Base-by-base conservation (phyloP, 2,888 invertebrate species). In the Physocephala rufipes region DNA sequence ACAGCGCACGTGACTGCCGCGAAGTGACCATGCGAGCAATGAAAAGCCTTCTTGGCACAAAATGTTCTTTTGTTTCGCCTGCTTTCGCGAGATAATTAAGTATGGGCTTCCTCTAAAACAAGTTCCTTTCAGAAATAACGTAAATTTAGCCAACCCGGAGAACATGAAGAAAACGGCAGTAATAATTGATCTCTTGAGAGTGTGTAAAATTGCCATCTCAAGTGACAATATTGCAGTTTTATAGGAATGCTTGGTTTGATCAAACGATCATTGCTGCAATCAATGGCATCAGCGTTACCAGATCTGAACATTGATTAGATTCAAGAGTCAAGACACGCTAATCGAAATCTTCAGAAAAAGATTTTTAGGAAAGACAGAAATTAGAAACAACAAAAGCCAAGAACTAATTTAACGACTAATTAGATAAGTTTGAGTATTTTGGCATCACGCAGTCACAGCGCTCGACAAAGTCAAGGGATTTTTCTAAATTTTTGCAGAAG, bases 161-260 rank as follows among this genome's bases (percentile, higher is more conserved):
- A 12, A 19, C 53, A 21, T 24, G 53, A 55, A 0, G n/a, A 66
- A 51, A 53, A 66, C 55, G 21, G 16, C 66, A 36, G 13, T 12
- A 67, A 68, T 49, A 67, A 73, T 69, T 64, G 71, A 69, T 73
- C 73, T 73, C 69, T 19, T 28, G 71, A 66, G 73, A 73, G 71
- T 71, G 71, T 62, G 69, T 64, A 66, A 73, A 71, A 71, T 71
- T 67, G 69, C 66, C 66, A 81, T 82, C 80, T 80, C 78, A 82
- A 77, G 78, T 82, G 82, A 81, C 82, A 81, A 81, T 82, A 82
- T 82, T 82, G 82, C 82, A 81, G 82, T 81, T 82, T 80, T 77
- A 76, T 75, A 51, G 53, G 45, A 68, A 67, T 69, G 59, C 53
- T 66, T 58, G 43, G 43, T 19, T 15, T 45, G 58, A 19, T 2